Conservation (phyloP, 2,113 vertebrate genomes). For the Deroptyus accipitrinus region DNA sequence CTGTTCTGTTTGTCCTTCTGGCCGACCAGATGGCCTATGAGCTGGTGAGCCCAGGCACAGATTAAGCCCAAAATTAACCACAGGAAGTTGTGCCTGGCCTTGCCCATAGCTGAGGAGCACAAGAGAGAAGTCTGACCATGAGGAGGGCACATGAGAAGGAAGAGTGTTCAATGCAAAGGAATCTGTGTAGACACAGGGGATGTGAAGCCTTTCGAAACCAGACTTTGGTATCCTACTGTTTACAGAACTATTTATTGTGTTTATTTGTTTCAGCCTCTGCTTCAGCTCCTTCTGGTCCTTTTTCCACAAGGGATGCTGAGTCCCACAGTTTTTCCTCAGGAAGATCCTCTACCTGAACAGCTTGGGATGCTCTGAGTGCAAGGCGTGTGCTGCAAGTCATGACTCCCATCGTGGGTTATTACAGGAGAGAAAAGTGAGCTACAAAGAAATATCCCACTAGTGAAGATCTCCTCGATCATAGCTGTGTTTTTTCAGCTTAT, state of each 20-base stretch:
- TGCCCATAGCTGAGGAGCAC: background rate
- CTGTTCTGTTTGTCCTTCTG: background rate
- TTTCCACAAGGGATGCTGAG: background rate
- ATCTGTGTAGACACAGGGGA: background rate
- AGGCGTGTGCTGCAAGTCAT: fast-evolving
- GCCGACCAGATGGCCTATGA: background rate
- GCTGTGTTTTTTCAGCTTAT: background rate
- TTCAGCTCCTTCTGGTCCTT: background rate
- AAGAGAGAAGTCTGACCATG: background rate
- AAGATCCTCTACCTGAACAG: background rate
- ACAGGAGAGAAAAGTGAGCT: background rate
- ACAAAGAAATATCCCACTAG: background rate
- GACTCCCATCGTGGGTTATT: background rate
- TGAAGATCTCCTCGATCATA: background rate
- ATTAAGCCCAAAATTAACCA: background rate
- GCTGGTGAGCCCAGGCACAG: background rate
- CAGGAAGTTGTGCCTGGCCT: background rate
- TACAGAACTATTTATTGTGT: background rate
- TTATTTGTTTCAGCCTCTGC: background rate
- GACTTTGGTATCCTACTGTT: background rate
- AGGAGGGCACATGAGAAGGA: background rate
- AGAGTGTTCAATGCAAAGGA: fast-evolving
- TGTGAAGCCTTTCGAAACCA: background rate
- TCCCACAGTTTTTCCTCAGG: background rate
- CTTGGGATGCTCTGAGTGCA: background rate